These are phyloP conservation scores for Clitarchus hookeri DNA, from an alignment of 2,888 invertebrate genomes.

Conservation along the genomic window DNA sequence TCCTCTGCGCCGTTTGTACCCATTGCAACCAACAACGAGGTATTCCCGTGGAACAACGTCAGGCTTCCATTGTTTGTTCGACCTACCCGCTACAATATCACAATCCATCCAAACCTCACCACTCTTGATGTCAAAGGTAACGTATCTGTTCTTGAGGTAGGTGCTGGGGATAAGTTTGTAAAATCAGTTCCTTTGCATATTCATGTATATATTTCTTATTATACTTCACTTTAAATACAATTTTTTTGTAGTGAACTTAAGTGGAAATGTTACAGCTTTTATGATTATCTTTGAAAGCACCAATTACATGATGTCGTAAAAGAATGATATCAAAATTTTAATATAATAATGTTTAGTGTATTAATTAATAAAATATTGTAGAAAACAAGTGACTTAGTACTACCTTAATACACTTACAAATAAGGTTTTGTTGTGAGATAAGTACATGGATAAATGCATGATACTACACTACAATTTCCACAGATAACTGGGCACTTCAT, in stretches of 20 bases:
- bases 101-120: conserved; percentile 91
- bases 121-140: conserved; percentile 86
- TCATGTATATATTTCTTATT: background rate
- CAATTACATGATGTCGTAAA: too few relatives aligned
- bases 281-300: too few relatives aligned
- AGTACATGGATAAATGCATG: too few relatives aligned
- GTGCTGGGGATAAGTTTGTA: too few relatives aligned
- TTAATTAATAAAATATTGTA: too few relatives aligned
- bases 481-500: too few relatives aligned
- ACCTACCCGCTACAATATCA: conserved; percentile 84
- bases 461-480: too few relatives aligned
- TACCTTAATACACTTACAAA: too few relatives aligned
- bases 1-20: conserved; percentile 66
- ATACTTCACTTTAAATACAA: background rate
- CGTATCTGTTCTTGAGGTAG: conserved; percentile 39
- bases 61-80: conserved; percentile 77
- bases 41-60: conserved; percentile 77
- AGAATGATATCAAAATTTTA: too few relatives aligned
- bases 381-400: too few relatives aligned
- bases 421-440: too few relatives aligned
- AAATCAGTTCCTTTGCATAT: background rate
- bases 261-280: background rate
- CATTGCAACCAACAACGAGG: conserved; percentile 73
- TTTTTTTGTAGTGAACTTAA: background rate
- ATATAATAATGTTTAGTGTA: too few relatives aligned